Conservation (phyloP, 2,888 invertebrate genomes). For the Lepidochrysops patricia region DNA sequence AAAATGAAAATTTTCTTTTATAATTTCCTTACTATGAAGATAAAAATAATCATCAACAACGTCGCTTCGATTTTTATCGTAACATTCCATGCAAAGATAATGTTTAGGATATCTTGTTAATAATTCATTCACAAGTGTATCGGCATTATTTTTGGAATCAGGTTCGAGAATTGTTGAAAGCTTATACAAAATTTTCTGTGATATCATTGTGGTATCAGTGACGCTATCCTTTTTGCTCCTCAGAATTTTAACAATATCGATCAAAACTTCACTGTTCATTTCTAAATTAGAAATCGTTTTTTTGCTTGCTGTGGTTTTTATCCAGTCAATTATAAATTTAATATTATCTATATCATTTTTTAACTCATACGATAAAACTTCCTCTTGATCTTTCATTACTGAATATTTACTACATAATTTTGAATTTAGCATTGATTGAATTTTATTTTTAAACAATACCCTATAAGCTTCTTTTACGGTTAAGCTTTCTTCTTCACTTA, state of each 20-base stretch:
- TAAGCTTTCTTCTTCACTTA: constrained; percentile 37
- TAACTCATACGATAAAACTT: constrained; percentile 24
- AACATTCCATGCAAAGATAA: not conserved
- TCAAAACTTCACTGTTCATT: not conserved
- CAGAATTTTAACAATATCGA: not conserved
- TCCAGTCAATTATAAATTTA: constrained; percentile 46
- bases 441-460: constrained; percentile 37
- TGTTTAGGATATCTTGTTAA: not conserved
- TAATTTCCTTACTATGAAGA: constrained; percentile 35
- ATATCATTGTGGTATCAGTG: not conserved
- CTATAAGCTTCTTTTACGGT: constrained; percentile 36
- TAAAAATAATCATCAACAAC: constrained; percentile 42
- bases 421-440: constrained; percentile 22
- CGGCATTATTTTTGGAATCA: not conserved
- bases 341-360: constrained; percentile 36
- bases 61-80: constrained; percentile 34
- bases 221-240: not conserved
- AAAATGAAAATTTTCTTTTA: constrained; percentile 39
- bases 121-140: not conserved
- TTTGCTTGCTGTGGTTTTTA: constrained; percentile 32
- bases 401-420: constrained; percentile 31
- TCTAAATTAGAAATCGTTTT: not conserved
- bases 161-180: not conserved
- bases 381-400: constrained; percentile 34
- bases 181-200: not conserved